phyloP scores from a whole-genome alignment of 2,113 vertebrate genomes.

The Xiphophorus hellerii region DNA sequence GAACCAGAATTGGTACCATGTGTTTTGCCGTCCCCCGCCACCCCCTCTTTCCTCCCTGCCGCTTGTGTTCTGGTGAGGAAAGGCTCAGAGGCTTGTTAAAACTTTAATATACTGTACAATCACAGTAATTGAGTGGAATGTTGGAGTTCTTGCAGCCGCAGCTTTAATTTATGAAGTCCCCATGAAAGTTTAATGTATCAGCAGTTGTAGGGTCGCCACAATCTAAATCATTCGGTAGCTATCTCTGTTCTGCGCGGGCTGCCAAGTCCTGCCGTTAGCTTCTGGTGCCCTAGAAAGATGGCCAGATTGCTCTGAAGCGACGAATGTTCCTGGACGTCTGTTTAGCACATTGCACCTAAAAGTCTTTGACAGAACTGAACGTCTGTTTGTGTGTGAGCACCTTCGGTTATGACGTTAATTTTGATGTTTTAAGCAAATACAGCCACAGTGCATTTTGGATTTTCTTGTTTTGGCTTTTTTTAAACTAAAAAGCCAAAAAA shows the following conservation, averaged over 20 bases:
- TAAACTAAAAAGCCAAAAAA: constrained; percentile 42
- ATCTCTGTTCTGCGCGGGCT: constrained; percentile 51
- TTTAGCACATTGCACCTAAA: constrained; percentile 69
- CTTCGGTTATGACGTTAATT: constrained; percentile 25
- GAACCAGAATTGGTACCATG: constrained; percentile 65
- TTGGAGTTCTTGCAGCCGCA: constrained; percentile 73
- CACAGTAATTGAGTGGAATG: constrained; percentile 79
- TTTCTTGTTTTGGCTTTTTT: constrained; percentile 39
- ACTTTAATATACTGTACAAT: constrained; percentile 80
- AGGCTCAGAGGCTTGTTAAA: constrained; percentile 73
- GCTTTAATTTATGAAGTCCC: constrained; percentile 80
- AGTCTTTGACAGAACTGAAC: constrained; percentile 53
- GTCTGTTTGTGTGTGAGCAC: constrained; percentile 33
- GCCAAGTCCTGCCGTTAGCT: constrained; percentile 73
- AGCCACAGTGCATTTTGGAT: constrained; percentile 42
- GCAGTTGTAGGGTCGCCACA: constrained; percentile 68
- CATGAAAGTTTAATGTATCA: constrained; percentile 80
- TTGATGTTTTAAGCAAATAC: constrained; percentile 42
- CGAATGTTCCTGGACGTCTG: constrained; percentile 65
- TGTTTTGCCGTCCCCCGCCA: constrained; percentile 50
- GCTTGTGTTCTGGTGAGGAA: constrained; percentile 53
- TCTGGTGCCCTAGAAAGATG: constrained; percentile 76
- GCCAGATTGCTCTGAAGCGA: constrained; percentile 74
- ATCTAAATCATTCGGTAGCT: constrained; percentile 73
- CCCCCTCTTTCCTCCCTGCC: constrained; percentile 21